Evolutionary conservation across 1,140 invertebrate genomes (phyloP).

Genomic region (Drosophila insularis): DNA sequence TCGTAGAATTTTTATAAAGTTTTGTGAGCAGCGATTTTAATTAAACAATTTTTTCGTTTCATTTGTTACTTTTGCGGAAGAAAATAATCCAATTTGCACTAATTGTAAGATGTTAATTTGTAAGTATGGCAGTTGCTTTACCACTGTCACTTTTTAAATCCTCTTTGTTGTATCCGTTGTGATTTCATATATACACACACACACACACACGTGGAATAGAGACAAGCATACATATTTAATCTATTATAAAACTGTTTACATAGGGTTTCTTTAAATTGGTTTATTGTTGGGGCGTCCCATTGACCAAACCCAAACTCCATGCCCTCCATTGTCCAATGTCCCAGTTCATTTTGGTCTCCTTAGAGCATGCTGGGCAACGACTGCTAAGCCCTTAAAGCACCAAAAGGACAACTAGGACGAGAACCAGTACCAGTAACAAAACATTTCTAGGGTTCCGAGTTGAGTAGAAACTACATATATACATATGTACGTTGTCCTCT

Average conservation of each 20-base stretch:
- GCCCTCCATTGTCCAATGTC: neutral
- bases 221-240: slow-evolving; percentile 62
- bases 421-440: neutral
- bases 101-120: neutral
- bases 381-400: slow-evolving; percentile 49
- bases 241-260: slow-evolving; percentile 77
- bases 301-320: slow-evolving; percentile 10
- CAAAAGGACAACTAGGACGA: slow-evolving; percentile 7
- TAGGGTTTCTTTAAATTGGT: slow-evolving; percentile 80
- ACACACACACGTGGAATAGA: slow-evolving; percentile 15
- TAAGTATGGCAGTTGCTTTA: neutral
- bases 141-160: slow-evolving; percentile 41
- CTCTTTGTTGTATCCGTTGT: neutral
- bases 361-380: neutral
- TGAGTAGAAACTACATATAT: neutral
- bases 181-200: slow-evolving; percentile 5
- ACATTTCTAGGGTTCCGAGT: neutral
- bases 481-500: neutral
- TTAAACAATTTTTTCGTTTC: too few species aligned
- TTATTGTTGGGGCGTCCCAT: slow-evolving; percentile 62
- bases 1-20: too few species aligned
- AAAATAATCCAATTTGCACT: too few species aligned
- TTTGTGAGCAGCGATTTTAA: too few species aligned
- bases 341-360: neutral
- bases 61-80: too few species aligned